A percentile compares a stretch with the other conserved stretches of the same genome.
These are phyloP conservation scores for Mesaphorura yosii DNA, from an alignment of 1,140 invertebrate genomes.

Conservation along the genomic window DNA sequence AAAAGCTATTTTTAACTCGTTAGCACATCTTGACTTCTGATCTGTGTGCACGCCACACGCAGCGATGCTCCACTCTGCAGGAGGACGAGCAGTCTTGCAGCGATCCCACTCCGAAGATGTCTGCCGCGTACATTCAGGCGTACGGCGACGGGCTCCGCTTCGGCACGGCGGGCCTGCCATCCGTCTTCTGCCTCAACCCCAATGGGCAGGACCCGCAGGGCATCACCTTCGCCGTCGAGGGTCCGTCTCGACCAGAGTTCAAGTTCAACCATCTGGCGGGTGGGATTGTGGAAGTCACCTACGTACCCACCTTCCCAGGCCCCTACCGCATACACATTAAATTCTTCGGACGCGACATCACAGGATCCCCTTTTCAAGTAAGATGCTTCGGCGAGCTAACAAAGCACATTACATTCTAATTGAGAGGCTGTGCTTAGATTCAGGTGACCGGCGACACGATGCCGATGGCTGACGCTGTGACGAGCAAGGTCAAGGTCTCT, in stretches of 20 bases:
- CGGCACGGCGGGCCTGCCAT: slow-evolving; percentile 11
- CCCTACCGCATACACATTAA: slow-evolving; percentile 26
- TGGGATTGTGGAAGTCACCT: slow-evolving; percentile 23
- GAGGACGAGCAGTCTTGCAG: no score
- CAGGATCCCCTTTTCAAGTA: slow-evolving; percentile 29
- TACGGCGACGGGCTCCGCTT: slow-evolving; percentile 24
- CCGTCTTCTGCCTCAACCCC: slow-evolving; percentile 23
- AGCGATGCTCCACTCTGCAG: no score
- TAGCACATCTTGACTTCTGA: no score
- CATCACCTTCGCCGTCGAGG: slow-evolving; percentile 31
- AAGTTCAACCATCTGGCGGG: slow-evolving; percentile 20
- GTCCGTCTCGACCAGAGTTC: slow-evolving; percentile 28
- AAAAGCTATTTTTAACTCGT: no score
- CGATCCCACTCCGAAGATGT: no score
- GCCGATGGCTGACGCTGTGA: slow-evolving; percentile 17
- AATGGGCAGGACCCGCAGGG: slow-evolving; percentile 24
- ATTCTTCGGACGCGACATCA: slow-evolving; percentile 27
- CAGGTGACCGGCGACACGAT: slow-evolving; percentile 22
- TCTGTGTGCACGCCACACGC: no score
- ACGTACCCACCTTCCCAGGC: slow-evolving; percentile 27
- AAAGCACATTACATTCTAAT: not conserved
- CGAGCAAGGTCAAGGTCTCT: slow-evolving; percentile 18
- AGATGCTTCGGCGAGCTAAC: not conserved
- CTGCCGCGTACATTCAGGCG: slow-evolving; percentile 24
- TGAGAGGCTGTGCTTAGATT: no score